Percentiles rank a stretch among this genome's conserved stretches.
Evolutionary conservation across 2,113 vertebrate genomes (phyloP).

Genomic region (Nothobranchius kuhntae): DNA sequence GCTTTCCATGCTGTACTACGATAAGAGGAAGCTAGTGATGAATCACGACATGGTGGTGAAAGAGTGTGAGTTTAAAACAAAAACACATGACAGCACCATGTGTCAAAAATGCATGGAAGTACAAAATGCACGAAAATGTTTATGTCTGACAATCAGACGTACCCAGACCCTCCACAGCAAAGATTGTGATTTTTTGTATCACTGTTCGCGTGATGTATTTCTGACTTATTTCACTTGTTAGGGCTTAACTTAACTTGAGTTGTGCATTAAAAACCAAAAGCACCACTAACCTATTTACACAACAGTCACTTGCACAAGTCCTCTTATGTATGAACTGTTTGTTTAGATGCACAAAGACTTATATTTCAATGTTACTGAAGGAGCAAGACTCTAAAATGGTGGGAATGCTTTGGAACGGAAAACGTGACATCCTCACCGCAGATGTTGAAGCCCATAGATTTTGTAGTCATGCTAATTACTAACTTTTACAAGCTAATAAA

Average conservation of each 20-base stretch:
- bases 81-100: background rate
- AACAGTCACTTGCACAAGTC: background rate
- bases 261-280: background rate
- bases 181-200: no score
- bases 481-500: no score
- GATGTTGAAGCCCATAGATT: no score
- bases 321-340: background rate
- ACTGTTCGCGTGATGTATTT: no score
- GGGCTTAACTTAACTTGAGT: background rate
- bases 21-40: slow-evolving; percentile 79
- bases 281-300: slow-evolving; percentile 25
- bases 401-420: slow-evolving; percentile 25
- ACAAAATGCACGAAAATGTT: no score
- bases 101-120: no score
- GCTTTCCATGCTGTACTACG: slow-evolving; percentile 87
- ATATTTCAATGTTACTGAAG: background rate
- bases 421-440: no score
- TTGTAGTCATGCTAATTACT: no score
- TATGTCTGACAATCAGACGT: no score
- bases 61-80: slow-evolving; percentile 71
- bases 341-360: slow-evolving; percentile 2
- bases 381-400: slow-evolving; percentile 3
- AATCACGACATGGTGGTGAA: slow-evolving; percentile 88
- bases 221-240: background rate
- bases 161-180: no score